These are phyloP conservation scores for Squalus acanthias DNA, from an alignment of 2,797 vertebrate species.

Conservation along the genomic window DNA sequence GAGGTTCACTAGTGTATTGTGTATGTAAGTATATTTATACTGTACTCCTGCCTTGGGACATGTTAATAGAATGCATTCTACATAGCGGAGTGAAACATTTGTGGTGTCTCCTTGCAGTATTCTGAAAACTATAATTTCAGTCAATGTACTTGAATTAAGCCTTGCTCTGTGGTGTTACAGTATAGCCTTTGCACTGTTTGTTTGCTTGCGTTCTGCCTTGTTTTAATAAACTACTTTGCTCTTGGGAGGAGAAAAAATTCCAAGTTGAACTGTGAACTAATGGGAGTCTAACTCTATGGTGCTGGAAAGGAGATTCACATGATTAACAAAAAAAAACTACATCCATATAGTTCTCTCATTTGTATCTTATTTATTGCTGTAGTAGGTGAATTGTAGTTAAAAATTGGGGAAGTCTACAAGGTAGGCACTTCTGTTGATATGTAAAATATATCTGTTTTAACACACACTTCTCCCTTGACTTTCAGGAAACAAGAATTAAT, in stretches of 20 bases:
- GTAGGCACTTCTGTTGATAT: background rate
- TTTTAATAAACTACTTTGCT: no score
- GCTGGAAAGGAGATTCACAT: background rate
- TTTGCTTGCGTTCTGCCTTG: no score
- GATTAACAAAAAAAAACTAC: background rate
- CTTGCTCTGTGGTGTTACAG: no score
- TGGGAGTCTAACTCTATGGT: no score
- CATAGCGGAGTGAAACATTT: background rate
- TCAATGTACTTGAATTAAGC: no score
- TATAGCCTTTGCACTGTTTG: no score
- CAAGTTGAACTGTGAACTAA: no score
- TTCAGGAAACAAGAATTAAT: constrained; percentile 83
- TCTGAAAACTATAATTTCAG: background rate
- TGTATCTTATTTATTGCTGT: background rate
- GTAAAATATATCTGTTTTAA: constrained; percentile 15
- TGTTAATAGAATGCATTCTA: background rate
- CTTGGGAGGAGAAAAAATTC: no score
- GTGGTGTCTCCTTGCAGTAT: background rate
- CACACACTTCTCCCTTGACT: constrained; percentile 39
- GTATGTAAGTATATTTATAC: background rate
- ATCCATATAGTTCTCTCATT: background rate
- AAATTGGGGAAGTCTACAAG: background rate
- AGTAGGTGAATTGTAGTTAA: background rate
- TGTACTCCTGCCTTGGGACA: background rate
- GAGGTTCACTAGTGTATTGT: background rate